A percentile compares a stretch with the other conserved stretches of the same genome.
Evolutionary conservation across 2,888 invertebrate species (phyloP).

Genomic region (Tetragonisca angustula): DNA sequence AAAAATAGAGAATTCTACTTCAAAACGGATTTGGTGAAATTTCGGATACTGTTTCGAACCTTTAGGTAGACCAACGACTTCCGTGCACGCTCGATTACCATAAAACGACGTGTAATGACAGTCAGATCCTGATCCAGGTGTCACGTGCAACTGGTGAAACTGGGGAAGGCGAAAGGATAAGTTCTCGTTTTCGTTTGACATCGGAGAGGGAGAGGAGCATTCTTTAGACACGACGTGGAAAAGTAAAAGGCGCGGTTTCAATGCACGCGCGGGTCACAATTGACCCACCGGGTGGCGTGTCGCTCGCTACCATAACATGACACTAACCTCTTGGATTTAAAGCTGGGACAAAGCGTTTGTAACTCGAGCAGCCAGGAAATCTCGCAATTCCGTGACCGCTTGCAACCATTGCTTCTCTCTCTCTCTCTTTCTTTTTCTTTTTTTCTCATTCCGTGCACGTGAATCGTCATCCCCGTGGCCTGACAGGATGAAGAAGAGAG

Average conservation of each 20-base stretch:
- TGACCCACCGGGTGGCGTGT: conserved; percentile 40
- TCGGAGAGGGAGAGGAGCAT: neutral
- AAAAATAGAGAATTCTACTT: no score
- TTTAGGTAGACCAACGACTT: neutral
- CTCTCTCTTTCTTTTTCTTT: neutral
- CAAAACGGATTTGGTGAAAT: no score
- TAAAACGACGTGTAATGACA: conserved; percentile 40
- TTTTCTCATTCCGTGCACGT: neutral
- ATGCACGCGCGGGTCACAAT: conserved; percentile 60
- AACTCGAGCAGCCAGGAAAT: conserved; percentile 79
- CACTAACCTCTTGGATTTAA: conserved; percentile 77
- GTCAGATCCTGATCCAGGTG: conserved; percentile 54
- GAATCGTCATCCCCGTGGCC: conserved; percentile 28
- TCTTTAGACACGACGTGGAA: conserved; percentile 56
- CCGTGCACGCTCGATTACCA: neutral
- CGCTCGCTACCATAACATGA: conserved; percentile 71
- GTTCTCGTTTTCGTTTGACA: conserved; percentile 12
- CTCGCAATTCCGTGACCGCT: conserved; percentile 64
- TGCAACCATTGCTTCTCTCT: conserved; percentile 4
- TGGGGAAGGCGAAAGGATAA: neutral
- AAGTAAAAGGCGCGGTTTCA: conserved; percentile 69
- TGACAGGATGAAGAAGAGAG: conserved; percentile 12
- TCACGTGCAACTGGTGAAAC: conserved; percentile 47
- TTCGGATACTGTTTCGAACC: neutral
- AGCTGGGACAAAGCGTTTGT: conserved; percentile 76